phyloP scores from a whole-genome alignment of 2,797 vertebrate genomes.

The Sebastes alutus region DNA sequence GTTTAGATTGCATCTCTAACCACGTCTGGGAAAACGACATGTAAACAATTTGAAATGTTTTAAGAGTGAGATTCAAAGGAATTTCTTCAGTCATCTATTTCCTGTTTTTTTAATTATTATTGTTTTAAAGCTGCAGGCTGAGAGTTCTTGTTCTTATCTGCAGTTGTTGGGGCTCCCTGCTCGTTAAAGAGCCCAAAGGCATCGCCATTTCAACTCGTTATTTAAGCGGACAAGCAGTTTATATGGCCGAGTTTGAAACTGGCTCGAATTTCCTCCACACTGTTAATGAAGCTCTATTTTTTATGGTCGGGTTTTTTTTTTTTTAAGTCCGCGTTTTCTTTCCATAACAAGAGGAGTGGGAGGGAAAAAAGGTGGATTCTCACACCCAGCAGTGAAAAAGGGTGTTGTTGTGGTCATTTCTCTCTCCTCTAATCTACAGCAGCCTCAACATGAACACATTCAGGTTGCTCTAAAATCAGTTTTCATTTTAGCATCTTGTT shows the following conservation, averaged over 20 bases:
- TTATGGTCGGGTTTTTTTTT: conserved; percentile 50
- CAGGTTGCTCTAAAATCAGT: background rate
- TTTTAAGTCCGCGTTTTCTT: conserved; percentile 48
- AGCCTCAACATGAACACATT: background rate
- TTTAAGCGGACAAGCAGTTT: conserved; percentile 72
- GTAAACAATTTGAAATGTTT: conserved; percentile 75
- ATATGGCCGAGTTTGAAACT: conserved; percentile 72
- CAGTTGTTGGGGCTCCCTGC: conserved; percentile 60
- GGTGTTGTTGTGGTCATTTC: background rate
- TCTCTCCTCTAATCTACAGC: background rate
- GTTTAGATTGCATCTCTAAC: conserved; percentile 76
- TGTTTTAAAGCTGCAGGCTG: conserved; percentile 28
- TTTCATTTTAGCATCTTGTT: background rate
- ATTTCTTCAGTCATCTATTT: conserved; percentile 35
- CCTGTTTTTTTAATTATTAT: background rate
- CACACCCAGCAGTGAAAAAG: conserved; percentile 41
- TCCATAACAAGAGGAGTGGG: conserved; percentile 57
- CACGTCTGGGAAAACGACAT: conserved; percentile 74
- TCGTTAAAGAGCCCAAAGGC: conserved; percentile 66
- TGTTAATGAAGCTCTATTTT: conserved; percentile 76
- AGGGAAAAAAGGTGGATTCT: background rate
- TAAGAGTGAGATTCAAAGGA: conserved; percentile 59
- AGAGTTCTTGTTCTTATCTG: conserved; percentile 69
- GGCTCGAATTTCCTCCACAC: conserved; percentile 62
- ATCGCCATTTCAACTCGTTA: conserved; percentile 61